phyloP scores from a whole-genome alignment of 2,797 vertebrate genomes.

The Tapera naevia region DNA sequence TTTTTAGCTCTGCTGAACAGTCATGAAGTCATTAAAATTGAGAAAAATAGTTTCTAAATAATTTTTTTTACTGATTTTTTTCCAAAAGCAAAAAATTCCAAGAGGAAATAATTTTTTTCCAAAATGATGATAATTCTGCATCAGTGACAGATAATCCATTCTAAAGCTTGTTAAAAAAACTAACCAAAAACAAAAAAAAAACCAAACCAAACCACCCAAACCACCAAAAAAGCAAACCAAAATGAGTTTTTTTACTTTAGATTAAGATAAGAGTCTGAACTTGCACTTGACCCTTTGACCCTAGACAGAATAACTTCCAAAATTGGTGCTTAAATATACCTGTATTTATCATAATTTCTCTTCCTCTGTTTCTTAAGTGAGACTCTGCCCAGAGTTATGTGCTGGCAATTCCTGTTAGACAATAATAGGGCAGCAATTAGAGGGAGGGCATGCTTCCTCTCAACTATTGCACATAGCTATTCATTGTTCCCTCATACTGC shows the following conservation, averaged over 20 bases:
- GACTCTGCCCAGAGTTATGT: not conserved
- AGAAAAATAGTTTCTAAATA: not conserved
- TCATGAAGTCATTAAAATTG: not conserved
- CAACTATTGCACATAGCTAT: not conserved
- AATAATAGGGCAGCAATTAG: not conserved
- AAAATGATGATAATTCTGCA: not conserved
- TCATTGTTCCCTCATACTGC: not conserved
- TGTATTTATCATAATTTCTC: not conserved
- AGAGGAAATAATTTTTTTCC: too few relatives aligned
- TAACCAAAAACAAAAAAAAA: too few relatives aligned
- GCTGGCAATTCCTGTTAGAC: not conserved
- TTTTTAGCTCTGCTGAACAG: not conserved
- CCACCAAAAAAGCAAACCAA: not conserved
- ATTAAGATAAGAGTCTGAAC: not conserved
- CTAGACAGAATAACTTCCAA: not conserved
- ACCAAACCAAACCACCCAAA: too few relatives aligned
- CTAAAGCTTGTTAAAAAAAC: not conserved
- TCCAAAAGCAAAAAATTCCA: not conserved
- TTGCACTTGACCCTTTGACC: not conserved
- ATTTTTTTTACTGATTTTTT: not conserved
- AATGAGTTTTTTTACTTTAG: not conserved
- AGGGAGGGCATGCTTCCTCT: not conserved
- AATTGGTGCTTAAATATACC: not conserved
- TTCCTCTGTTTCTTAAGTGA: not conserved
- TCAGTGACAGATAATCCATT: not conserved